phyloP scores from a whole-genome alignment of 2,113 vertebrate species.

The Gymnobelideus leadbeateri region DNA sequence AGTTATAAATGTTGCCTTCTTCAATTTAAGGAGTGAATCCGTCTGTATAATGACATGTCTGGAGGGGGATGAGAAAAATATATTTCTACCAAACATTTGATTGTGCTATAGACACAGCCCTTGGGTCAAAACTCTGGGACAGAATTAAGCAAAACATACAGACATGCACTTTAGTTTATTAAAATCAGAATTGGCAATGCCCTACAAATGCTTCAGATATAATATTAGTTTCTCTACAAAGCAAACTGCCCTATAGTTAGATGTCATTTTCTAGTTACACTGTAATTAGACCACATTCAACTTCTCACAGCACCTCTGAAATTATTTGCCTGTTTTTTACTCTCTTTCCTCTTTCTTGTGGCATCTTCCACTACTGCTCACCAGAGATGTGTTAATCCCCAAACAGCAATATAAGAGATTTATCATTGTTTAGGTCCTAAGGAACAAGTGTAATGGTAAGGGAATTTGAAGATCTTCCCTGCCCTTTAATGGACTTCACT shows the following conservation, averaged over 20 bases:
- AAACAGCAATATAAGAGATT: slow-evolving; percentile 57
- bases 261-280: slow-evolving; percentile 61
- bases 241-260: slow-evolving; percentile 32
- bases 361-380: slow-evolving; percentile 30
- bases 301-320: slow-evolving; percentile 48
- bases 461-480: too few species aligned
- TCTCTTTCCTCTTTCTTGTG: slow-evolving; percentile 1
- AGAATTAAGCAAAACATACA: slow-evolving; percentile 56
- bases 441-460: not conserved
- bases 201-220: not conserved
- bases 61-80: too few species aligned
- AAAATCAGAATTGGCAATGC: not conserved
- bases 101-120: too few species aligned
- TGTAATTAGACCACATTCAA: slow-evolving; percentile 55
- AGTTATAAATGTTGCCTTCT: too few species aligned
- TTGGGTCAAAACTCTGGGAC: slow-evolving; percentile 55
- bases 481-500: too few species aligned
- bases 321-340: slow-evolving; percentile 43
- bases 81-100: too few species aligned
- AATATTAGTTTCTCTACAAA: not conserved
- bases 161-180: slow-evolving; percentile 47
- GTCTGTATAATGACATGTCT: too few species aligned
- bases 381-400: slow-evolving; percentile 62
- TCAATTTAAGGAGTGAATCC: too few species aligned
- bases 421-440: slow-evolving; percentile 39